Conservation (phyloP, 2,888 invertebrate species). For the Drosophila birchii region DNA sequence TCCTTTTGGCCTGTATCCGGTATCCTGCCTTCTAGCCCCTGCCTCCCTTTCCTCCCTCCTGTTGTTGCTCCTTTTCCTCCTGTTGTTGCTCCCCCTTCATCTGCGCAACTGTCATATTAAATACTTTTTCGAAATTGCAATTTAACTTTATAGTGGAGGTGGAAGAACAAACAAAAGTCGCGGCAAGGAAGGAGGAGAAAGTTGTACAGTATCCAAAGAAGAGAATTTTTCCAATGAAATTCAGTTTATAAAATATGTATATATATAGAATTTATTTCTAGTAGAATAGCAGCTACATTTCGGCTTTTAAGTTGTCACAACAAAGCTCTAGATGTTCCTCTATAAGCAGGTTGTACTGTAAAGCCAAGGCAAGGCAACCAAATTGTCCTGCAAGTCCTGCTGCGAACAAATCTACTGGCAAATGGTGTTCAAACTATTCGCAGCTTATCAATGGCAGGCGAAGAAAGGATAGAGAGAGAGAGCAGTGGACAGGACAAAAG, state of each 20-base stretch:
- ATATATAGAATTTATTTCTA: background rate
- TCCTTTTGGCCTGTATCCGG: background rate
- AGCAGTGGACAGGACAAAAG: constrained; percentile 2
- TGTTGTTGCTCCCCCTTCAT: background rate
- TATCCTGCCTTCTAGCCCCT: background rate
- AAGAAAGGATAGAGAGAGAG: constrained; percentile 12
- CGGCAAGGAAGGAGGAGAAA: background rate
- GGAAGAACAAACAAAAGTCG: constrained; percentile 14
- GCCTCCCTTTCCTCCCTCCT: background rate
- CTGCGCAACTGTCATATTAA: constrained; percentile 62
- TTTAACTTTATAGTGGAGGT: constrained; percentile 66
- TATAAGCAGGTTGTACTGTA: background rate
- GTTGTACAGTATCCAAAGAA: background rate
- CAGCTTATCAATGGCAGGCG: constrained; percentile 64
- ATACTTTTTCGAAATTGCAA: constrained; percentile 64
- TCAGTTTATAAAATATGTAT: background rate
- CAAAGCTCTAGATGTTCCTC: background rate
- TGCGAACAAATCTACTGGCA: constrained; percentile 61
- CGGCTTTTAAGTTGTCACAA: background rate
- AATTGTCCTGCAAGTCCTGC: constrained; percentile 14
- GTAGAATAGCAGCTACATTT: background rate
- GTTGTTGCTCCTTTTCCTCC: background rate
- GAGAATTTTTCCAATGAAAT: background rate
- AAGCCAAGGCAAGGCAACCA: constrained; percentile 9
- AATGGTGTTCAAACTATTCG: constrained; percentile 54